These are phyloP conservation scores for Sapayoa aenigma DNA, from an alignment of 2,113 vertebrate species.

Conservation along the genomic window DNA sequence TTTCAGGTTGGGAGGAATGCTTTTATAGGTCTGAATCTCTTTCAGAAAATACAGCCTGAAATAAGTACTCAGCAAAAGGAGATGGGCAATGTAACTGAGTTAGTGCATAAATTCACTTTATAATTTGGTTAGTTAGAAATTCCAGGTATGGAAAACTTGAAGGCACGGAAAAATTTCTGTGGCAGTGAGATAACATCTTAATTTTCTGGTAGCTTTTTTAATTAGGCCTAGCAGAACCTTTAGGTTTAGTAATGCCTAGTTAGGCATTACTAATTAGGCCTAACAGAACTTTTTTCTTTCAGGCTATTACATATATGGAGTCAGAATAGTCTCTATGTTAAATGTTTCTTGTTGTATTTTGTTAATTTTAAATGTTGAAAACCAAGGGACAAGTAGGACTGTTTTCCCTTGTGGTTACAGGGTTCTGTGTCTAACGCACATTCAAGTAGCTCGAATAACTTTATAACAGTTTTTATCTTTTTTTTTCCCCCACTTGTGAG, in stretches of 20 bases:
- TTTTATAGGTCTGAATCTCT: background rate
- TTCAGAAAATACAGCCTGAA: background rate
- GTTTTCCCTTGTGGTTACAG: background rate
- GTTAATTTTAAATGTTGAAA: background rate
- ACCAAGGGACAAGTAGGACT: background rate
- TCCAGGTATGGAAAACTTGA: background rate
- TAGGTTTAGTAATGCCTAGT: too few species aligned
- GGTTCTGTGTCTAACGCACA: background rate
- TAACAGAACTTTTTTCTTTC: background rate
- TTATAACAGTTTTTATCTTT: background rate
- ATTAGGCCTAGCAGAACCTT: background rate
- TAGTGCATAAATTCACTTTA: background rate
- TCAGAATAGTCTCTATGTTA: background rate
- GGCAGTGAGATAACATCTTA: background rate
- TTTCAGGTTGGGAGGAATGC: background rate
- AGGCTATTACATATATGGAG: too few species aligned
- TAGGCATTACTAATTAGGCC: too few species aligned
- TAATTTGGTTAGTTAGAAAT: background rate
- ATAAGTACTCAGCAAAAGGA: background rate
- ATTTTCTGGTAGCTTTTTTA: background rate
- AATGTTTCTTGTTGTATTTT: too few species aligned
- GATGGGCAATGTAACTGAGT: background rate
- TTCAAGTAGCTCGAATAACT: background rate
- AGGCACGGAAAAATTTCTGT: background rate
- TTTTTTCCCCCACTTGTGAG: background rate